Evolutionary conservation across 2,888 invertebrate genomes (phyloP).

Genomic region (Eutolmus rufibarbis): DNA sequence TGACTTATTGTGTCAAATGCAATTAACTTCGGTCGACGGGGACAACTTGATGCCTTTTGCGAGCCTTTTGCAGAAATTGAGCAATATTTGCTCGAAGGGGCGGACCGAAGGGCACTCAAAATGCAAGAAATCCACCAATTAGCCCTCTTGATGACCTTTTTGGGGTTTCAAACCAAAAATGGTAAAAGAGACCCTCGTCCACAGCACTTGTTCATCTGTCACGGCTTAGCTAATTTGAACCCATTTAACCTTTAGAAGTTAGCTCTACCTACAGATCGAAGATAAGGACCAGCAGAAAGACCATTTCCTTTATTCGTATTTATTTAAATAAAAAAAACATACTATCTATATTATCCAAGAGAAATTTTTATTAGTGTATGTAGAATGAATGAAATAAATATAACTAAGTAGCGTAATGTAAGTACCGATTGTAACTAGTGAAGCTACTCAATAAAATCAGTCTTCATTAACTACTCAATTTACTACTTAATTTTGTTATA

Average conservation of each 20-base stretch:
- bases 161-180: not conserved
- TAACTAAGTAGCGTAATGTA: no score
- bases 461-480: no score
- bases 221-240: not conserved
- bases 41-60: not conserved
- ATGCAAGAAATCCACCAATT: not conserved
- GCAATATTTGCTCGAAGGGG: not conserved
- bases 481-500: no score
- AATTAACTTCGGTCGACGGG: not conserved
- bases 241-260: not conserved
- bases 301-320: no score
- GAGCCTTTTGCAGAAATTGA: not conserved
- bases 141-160: not conserved
- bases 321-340: no score
- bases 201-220: not conserved
- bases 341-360: no score
- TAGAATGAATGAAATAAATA: no score
- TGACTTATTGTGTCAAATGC: conserved; percentile 34
- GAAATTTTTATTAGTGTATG: no score
- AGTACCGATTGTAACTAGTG: no score
- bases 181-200: not conserved
- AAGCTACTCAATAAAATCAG: no score
- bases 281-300: not conserved
- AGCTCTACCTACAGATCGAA: not conserved
- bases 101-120: not conserved